Evolutionary conservation across 1,140 invertebrate genomes (phyloP), one percentile per base, ranked within the genome.

Genomic region (Carcinoscorpius rotundicauda): DNA sequence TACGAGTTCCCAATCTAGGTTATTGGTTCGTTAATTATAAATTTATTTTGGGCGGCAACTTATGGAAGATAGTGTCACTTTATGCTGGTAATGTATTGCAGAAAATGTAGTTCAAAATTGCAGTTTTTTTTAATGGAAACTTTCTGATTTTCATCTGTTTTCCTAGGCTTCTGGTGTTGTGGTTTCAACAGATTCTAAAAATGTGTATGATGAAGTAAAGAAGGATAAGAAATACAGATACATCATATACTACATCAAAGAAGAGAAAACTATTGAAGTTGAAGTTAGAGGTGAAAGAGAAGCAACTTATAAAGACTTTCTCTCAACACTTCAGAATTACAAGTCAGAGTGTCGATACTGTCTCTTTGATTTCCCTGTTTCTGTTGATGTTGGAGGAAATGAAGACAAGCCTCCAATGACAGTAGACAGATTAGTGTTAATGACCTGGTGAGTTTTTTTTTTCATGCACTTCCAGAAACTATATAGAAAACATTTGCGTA

Each of bases 161-260:
- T 82, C 82, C 69, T 78, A 95, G 92, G 90, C 92, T 81, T 95
- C 92, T 75, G 92, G 92, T 78, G 92, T 95, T 71, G 93, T 90
- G 78, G 91, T 96, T 64, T 90, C 91, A 71, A 91, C 94, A 81
- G 86, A 86, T 68, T 93, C 91, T 81, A 94, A 94, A 82, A 90
- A 87, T 60, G 91, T 88, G 71, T 94, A 93, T 79, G 91, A 94
- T 78, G 91, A 93, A 82, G 93, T 96, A 71, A 96, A 96, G 81
- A 94, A 94, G 81, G 90, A 94, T 78, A 95, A 95, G 81, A 93
- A 93, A 75, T 89, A 94, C 81, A 88, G 92, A 75, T 96, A 94
- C 81, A 90, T 94, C 62, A 90, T 96, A 75, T 96, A 93, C 80
- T 91, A 87, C 80, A 95, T 95, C 78, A 88, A 89, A 72, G 91